Evolutionary conservation across 1,140 invertebrate species (phyloP), one percentile per base, ranked within the genome.

Genomic region (Euwallacea similis): DNA sequence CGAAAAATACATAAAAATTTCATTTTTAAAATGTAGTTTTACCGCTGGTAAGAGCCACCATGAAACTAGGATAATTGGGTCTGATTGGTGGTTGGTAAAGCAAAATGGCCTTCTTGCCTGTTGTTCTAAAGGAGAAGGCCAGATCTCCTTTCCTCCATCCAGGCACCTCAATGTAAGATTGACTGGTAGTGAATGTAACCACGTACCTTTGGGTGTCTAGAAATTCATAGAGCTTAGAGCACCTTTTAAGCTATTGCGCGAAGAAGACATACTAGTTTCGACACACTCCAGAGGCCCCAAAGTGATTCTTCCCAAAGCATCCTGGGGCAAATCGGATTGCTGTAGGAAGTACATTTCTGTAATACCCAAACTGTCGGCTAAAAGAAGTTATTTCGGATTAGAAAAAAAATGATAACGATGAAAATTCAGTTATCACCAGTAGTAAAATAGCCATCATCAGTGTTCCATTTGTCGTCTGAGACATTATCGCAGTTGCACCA

Each of bases 101-200:
- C 9, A 98, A 83, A 75, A 97, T 93, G 50, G 94, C 94, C 78
- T 90, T 91, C 77, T 91, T 91, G 47, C 94, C 92, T 7, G 94
- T 95, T 0, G 95, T 98, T 75, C 94, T 85, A 79, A 97, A 97
- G 75, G 93, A 95, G 81, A 97, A 94, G 0, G 93, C 92, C 73
- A 98, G 90, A 79, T 96, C 94, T 2, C 94, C 94, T 77, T 93
- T 93, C 56, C 91, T 85, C 95, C 95, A 97, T 0, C 94, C 93
- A 7, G 93, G 93, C 4, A 96, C 92, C 84, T 94, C 91, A 64
- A 97, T 91, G 78, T 94, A 97, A 0, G 94, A 96, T 76, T 94
- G 91, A 42, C 91, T 93, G 7, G 93, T 95, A 60, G 93, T 96
- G 77, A 97, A 96, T 6, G 95, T 97, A 1, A 97, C 93, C 0